Evolutionary conservation across 2,113 vertebrate species (phyloP).

Genomic region (Coreoperca whiteheadi): DNA sequence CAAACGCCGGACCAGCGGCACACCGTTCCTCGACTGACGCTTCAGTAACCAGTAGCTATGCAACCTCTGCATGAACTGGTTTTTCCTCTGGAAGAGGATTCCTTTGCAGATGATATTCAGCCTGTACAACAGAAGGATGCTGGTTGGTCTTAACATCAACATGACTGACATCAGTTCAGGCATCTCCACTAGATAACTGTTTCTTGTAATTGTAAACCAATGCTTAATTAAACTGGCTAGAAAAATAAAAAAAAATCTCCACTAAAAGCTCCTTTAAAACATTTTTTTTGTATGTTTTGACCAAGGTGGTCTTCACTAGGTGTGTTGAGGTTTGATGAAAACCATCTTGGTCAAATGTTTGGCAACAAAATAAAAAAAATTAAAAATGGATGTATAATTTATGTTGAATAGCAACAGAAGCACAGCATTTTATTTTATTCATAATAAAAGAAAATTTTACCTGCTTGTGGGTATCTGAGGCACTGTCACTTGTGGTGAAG

Average conservation of each 20-base stretch:
- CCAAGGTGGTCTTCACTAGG: not conserved
- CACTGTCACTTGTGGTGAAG: conserved; percentile 85
- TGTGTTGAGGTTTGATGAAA: not conserved
- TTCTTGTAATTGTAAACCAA: not conserved
- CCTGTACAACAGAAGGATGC: conserved; percentile 77
- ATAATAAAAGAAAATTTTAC: conserved; percentile 75
- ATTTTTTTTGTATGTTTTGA: not conserved
- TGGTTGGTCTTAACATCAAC: conserved; percentile 9
- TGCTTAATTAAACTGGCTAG: not conserved
- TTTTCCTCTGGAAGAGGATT: conserved; percentile 94
- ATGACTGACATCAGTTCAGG: not conserved
- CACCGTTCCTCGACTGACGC: conserved; percentile 94
- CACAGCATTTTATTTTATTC: not conserved
- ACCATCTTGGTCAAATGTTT: not conserved
- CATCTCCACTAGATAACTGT: not conserved
- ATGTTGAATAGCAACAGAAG: not conserved
- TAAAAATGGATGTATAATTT: not conserved
- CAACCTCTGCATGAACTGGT: conserved; percentile 95
- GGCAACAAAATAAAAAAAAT: not conserved
- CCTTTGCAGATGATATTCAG: conserved; percentile 95
- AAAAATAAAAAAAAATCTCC: not conserved
- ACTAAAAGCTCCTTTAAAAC: not conserved
- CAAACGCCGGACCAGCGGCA: conserved; percentile 93
- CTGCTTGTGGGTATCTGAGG: conserved; percentile 93
- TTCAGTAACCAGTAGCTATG: conserved; percentile 98